Percentiles rank a stretch among this genome's conserved stretches.
Conservation (phyloP, 2,888 invertebrate genomes). For the Melinopterus prodromus region DNA sequence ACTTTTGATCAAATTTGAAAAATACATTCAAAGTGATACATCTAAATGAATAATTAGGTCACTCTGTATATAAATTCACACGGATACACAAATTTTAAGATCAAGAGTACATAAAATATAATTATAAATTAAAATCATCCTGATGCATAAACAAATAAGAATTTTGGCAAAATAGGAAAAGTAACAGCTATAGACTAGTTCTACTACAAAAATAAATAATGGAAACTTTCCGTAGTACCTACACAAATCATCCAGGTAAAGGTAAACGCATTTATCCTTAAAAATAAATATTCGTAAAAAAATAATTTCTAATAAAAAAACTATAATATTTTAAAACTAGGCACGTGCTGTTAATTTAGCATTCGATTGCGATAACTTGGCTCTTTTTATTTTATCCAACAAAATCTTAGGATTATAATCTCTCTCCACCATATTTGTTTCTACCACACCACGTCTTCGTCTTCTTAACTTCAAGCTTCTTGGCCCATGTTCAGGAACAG, state of each 20-base stretch:
- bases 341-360: not conserved
- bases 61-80: not conserved
- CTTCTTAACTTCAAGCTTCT: conserved; percentile 55
- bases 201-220: conserved; percentile 16
- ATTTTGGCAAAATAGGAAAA: not conserved
- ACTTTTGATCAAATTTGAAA: conserved; percentile 21
- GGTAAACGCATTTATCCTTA: not conserved
- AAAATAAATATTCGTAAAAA: conserved; percentile 4
- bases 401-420: conserved; percentile 29
- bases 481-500: conserved; percentile 73
- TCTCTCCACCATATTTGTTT: conserved; percentile 51
- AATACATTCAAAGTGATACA: not conserved
- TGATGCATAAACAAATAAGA: not conserved
- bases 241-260: not conserved
- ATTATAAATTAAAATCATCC: not conserved
- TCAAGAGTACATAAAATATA: conserved; percentile 20
- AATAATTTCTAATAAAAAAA: not conserved
- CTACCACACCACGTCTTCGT: conserved; percentile 37
- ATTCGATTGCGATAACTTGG: not conserved
- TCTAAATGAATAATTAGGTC: not conserved
- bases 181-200: conserved; percentile 17
- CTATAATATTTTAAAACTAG: conserved; percentile 1
- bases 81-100: not conserved
- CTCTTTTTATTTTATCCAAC: not conserved
- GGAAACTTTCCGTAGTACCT: not conserved